Evolutionary conservation across 2,888 invertebrate species (phyloP).

Genomic region (Catonia carolina): DNA sequence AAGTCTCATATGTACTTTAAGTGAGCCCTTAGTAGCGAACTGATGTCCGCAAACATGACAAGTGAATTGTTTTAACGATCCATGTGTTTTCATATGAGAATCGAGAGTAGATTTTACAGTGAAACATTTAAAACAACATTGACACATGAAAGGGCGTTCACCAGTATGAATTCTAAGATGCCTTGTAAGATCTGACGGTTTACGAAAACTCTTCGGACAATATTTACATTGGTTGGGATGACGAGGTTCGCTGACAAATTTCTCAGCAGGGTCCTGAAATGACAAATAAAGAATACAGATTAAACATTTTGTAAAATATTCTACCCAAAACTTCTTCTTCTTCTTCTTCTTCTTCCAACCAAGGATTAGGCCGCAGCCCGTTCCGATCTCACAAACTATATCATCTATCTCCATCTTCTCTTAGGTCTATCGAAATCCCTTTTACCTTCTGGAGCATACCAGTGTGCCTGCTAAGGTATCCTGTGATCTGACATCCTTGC

Average conservation of each 20-base stretch:
- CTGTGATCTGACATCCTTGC: too few species aligned
- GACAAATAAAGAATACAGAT: neutral
- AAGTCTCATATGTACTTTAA: conserved; percentile 59
- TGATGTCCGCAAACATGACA: conserved; percentile 56
- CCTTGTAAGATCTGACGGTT: conserved; percentile 54
- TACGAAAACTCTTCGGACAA: conserved; percentile 60
- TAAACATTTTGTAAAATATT: neutral
- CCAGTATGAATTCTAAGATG: conserved; percentile 53
- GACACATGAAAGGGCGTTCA: conserved; percentile 57
- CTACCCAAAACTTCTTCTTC: too few species aligned
- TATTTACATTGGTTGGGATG: conserved; percentile 49
- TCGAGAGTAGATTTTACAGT: conserved; percentile 59
- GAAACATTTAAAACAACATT: conserved; percentile 50
- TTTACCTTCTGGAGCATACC: too few species aligned
- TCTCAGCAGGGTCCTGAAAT: conserved; percentile 31
- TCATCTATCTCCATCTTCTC: too few species aligned
- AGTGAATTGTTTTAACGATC: conserved; percentile 49
- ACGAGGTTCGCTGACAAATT: conserved; percentile 37
- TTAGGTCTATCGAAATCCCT: too few species aligned
- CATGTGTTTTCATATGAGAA: conserved; percentile 55
- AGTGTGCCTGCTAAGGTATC: too few species aligned
- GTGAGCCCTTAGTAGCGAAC: conserved; percentile 58
- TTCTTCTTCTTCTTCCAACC: too few species aligned
- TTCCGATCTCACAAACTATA: too few species aligned
- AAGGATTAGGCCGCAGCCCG: too few species aligned